phyloP scores from a whole-genome alignment of 92 coral and sea anemone species.

The Palythoa caribaeorum region DNA sequence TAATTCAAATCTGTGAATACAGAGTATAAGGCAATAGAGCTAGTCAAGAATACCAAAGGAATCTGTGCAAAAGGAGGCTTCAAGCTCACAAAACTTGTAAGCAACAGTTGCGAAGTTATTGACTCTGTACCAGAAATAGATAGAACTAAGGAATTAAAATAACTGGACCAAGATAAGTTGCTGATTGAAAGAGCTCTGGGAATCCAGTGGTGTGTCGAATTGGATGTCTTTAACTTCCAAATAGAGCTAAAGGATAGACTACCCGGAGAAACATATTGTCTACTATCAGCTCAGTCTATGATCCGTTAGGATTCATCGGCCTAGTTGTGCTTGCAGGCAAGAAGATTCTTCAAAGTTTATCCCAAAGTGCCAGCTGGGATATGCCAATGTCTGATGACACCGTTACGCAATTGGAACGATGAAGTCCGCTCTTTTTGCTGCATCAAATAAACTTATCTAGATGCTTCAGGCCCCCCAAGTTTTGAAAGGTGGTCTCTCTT shows the following conservation, averaged over 20 bases:
- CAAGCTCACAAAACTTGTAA: slow-evolving; percentile 46
- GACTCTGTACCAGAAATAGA: slow-evolving; percentile 41
- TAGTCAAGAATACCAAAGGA: slow-evolving; percentile 28
- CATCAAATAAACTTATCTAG: slow-evolving; percentile 45
- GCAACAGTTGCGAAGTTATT: slow-evolving; percentile 47
- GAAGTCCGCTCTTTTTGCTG: slow-evolving; percentile 46
- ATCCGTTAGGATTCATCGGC: slow-evolving; percentile 59
- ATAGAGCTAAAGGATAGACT: slow-evolving; percentile 53
- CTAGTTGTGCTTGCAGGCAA: slow-evolving; percentile 57
- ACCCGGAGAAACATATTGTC: slow-evolving; percentile 58
- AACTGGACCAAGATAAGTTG: slow-evolving; percentile 26
- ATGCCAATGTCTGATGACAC: slow-evolving; percentile 54
- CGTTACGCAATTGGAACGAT: slow-evolving; percentile 56
- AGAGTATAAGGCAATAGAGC: slow-evolving; percentile 52
- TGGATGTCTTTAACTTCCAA: slow-evolving; percentile 50
- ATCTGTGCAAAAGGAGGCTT: slow-evolving; percentile 63
- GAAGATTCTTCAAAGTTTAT: slow-evolving; percentile 56
- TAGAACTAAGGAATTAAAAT: slow-evolving; percentile 34
- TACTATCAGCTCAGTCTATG: slow-evolving; percentile 56
- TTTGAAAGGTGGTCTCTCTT: slow-evolving; percentile 63
- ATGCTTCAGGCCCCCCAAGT: slow-evolving; percentile 69
- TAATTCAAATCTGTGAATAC: slow-evolving; percentile 54
- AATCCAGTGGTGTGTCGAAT: slow-evolving; percentile 58
- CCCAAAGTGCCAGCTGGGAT: slow-evolving; percentile 61
- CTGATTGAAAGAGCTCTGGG: slow-evolving; percentile 56